Conservation (phyloP, 2,888 invertebrate genomes). For the Brachyptera putata region DNA sequence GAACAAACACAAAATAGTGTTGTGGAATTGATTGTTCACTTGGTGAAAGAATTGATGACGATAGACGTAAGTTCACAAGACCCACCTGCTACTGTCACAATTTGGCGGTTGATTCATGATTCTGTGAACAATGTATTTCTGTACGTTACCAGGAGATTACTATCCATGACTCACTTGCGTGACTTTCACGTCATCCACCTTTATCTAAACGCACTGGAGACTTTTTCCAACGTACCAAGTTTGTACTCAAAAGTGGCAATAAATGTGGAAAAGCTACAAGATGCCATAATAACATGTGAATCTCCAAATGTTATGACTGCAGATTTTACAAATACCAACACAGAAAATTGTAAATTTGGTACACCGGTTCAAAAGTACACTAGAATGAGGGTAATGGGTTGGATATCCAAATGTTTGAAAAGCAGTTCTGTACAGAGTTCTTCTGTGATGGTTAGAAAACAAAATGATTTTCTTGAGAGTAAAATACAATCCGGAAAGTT, state of each 20-base stretch:
- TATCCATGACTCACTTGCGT: not conserved
- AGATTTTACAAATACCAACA: too few species aligned
- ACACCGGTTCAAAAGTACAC: not conserved
- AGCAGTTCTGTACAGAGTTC: too few species aligned
- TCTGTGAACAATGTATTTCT: not conserved
- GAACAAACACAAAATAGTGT: not conserved
- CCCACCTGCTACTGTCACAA: not conserved
- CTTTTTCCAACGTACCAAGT: not conserved
- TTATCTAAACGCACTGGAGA: not conserved
- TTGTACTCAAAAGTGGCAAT: too few species aligned
- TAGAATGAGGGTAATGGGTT: not conserved
- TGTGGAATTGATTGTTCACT: not conserved
- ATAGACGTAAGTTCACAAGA: too few species aligned
- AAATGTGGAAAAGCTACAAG: too few species aligned
- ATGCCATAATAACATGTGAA: too few species aligned
- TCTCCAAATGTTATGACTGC: too few species aligned
- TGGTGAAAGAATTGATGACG: not conserved
- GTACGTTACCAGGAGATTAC: not conserved
- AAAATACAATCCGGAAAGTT: not conserved
- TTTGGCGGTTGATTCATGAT: not conserved
- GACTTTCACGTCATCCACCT: not conserved
- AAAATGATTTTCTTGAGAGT: not conserved
- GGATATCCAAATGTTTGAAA: not conserved
- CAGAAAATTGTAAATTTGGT: too few species aligned
- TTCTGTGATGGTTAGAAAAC: too few species aligned